Base-by-base conservation (phyloP, 2,888 invertebrate species). In the Andrena dorsata region DNA sequence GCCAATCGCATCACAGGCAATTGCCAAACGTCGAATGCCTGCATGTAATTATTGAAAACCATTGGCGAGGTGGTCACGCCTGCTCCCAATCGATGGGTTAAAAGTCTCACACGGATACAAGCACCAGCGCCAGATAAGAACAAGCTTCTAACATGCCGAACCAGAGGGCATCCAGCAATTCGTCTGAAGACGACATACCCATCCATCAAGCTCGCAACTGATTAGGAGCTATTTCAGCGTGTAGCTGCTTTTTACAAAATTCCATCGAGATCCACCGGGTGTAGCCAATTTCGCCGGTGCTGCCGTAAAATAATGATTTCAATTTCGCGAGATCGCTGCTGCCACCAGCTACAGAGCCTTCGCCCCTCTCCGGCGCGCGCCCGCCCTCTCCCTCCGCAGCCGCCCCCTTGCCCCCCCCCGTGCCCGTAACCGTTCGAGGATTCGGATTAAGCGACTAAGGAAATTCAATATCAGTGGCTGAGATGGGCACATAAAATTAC, bases 391-490 rank as follows among this genome's bases (percentile, higher is more conserved):
- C 61, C 51, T 58, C 68, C 16, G 68, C 20, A 20, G 58, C 28
- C 60, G 16, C 8, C 70, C 41, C 23, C 16, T 26, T 30, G 74
- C 76, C 78, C 64, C 72, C 76, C 78, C 64, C 72, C 73, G 76
- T 73, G 60, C 72, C 72, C 80, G 74, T 80, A 79, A 84, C 71
- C 81, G 87, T 85, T 89, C 90, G 86, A 90, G 90, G 90, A 93
- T 92, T 92, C 84, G 92, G 93, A 93, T 93, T 92, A 92, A 92
- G 92, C 92, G 92, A 92, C 92, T 92, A 91, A 92, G 91, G 92
- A 93, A 93, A 93, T 93, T 93, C 93, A 93, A 93, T 93, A 93
- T 93, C 93, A 92, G 93, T 92, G 91, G 93, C 93, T 93, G 92
- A 92, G 93, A 93, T 93, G 92, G 92, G 92, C 92, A 92, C 92